Conservation (phyloP, 2,113 vertebrate genomes). For the Gobiocypris rarus region DNA sequence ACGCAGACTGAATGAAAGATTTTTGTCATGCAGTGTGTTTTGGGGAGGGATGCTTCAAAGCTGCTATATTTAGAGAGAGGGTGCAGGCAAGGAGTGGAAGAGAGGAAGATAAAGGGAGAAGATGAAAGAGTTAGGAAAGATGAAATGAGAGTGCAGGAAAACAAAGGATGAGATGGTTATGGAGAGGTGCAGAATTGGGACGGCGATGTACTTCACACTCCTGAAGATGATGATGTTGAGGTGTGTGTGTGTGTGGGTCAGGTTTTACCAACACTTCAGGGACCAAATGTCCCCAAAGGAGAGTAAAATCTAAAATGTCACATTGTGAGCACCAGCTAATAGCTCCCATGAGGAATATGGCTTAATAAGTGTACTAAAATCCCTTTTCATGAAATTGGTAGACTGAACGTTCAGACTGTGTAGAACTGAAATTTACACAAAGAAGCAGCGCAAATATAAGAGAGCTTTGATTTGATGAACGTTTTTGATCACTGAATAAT, state of each 20-base stretch:
- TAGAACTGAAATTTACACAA: neutral
- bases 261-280: neutral
- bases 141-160: slow-evolving; percentile 49
- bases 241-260: neutral
- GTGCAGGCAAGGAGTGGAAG: slow-evolving; percentile 17
- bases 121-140: slow-evolving; percentile 50
- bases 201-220: neutral
- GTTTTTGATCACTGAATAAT: neutral
- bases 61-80: slow-evolving; percentile 74
- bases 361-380: neutral
- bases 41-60: slow-evolving; percentile 72
- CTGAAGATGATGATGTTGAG: neutral
- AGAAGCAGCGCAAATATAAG: neutral
- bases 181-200: neutral
- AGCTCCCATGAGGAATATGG: slow-evolving; percentile 2
- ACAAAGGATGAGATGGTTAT: slow-evolving; percentile 6
- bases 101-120: slow-evolving; percentile 39
- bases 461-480: neutral
- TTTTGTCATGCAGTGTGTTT: slow-evolving; percentile 71
- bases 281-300: neutral
- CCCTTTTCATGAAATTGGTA: neutral
- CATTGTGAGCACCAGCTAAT: slow-evolving; percentile 5
- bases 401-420: neutral
- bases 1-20: slow-evolving; percentile 65
- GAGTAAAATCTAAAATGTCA: slow-evolving; percentile 8